Percentiles rank a stretch among this genome's conserved stretches.
Evolutionary conservation across 2,888 invertebrate genomes (phyloP).

Genomic region (Mactromeris polynyma): DNA sequence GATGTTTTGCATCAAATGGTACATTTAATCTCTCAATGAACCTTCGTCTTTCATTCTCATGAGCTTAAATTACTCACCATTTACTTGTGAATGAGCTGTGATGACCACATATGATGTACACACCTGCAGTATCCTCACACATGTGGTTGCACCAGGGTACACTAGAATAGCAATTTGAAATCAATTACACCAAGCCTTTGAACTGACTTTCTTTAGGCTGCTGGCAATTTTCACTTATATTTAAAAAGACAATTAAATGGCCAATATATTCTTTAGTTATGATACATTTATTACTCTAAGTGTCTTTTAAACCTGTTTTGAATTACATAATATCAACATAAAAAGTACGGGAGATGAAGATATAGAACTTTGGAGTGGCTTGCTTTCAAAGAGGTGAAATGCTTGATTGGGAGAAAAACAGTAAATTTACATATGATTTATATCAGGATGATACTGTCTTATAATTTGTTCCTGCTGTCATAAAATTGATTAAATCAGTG

Average conservation of each 20-base stretch:
- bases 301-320: slow-evolving; percentile 20
- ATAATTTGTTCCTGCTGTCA: slow-evolving; percentile 23
- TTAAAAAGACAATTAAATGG: slow-evolving; percentile 33
- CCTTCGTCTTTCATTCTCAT: background rate
- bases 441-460: background rate
- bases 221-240: slow-evolving; percentile 18
- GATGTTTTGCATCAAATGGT: background rate
- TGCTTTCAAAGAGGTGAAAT: slow-evolving; percentile 26
- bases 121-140: background rate
- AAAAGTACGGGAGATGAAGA: background rate
- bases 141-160: slow-evolving; percentile 6
- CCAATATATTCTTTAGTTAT: slow-evolving; percentile 19
- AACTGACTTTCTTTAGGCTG: background rate
- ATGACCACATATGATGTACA: background rate
- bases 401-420: background rate
- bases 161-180: background rate
- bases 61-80: background rate
- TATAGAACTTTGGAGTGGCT: background rate
- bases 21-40: background rate
- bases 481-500: slow-evolving; percentile 25
- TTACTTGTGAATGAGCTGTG: background rate
- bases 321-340: background rate
- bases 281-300: slow-evolving; percentile 1
- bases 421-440: slow-evolving; percentile 5
- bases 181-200: background rate